These are phyloP conservation scores for Philypnodon macrostomus DNA, from an alignment of 2,797 vertebrate genomes.

Conservation along the genomic window DNA sequence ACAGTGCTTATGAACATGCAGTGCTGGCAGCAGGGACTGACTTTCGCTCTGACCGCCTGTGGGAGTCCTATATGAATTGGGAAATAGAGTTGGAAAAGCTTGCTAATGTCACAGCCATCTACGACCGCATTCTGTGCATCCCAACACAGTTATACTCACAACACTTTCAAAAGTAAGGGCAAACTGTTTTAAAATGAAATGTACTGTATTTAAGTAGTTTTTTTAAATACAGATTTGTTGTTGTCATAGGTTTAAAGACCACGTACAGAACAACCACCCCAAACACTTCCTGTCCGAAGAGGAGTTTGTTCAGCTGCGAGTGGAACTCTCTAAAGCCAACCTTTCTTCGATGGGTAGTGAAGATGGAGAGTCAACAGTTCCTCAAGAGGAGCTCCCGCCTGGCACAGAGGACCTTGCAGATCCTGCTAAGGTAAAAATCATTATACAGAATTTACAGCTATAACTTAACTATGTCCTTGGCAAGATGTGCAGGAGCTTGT, in stretches of 20 bases:
- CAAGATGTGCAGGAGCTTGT: conserved; percentile 58
- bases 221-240: not conserved
- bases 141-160: conserved; percentile 95
- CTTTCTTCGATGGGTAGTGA: conserved; percentile 70
- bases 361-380: conserved; percentile 68
- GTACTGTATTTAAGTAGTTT: not conserved
- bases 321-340: conserved; percentile 87
- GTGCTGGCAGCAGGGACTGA: conserved; percentile 95
- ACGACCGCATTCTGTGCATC: conserved; percentile 92
- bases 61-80: conserved; percentile 95
- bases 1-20: conserved; percentile 91
- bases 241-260: conserved; percentile 89
- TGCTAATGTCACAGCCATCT: conserved; percentile 89
- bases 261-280: conserved; percentile 92
- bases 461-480: conserved; percentile 34
- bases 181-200: not conserved
- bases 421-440: conserved; percentile 89
- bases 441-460: conserved; percentile 6
- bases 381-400: conserved; percentile 83
- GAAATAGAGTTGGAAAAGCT: conserved; percentile 89
- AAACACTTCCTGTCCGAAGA: conserved; percentile 90
- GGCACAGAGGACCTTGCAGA: conserved; percentile 92
- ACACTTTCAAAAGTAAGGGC: conserved; percentile 90
- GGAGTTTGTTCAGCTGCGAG: conserved; percentile 90
- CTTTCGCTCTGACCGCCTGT: conserved; percentile 94